These are phyloP conservation scores for Holothuria scabra DNA, from an alignment of 53 echinoderm and acorn worm genomes.

Conservation along the genomic window DNA sequence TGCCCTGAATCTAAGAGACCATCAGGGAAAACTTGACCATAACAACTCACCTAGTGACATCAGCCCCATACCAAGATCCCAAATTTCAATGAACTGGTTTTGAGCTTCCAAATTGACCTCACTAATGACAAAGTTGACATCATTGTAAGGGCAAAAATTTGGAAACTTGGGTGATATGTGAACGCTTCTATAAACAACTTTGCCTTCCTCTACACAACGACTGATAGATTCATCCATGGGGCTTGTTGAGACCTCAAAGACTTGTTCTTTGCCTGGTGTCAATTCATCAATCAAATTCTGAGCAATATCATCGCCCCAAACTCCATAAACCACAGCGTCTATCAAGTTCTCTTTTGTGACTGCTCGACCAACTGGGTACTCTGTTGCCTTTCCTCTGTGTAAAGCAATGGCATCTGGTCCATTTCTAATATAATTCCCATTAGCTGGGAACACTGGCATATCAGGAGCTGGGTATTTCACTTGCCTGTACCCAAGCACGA, in stretches of 20 bases:
- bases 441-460: constrained; percentile 58
- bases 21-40: background rate
- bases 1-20: background rate
- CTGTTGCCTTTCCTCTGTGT: constrained; percentile 49
- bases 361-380: constrained; percentile 36
- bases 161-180: constrained; percentile 79
- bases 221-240: constrained; percentile 79
- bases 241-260: constrained; percentile 55
- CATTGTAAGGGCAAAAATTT: constrained; percentile 76
- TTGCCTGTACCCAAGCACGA: constrained; percentile 76
- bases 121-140: constrained; percentile 75
- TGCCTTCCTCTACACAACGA: constrained; percentile 63
- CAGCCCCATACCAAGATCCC: constrained; percentile 89
- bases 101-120: constrained; percentile 69
- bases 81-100: constrained; percentile 87
- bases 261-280: constrained; percentile 53
- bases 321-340: constrained; percentile 67
- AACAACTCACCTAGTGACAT: constrained; percentile 71
- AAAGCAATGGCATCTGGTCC: constrained; percentile 71
- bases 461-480: constrained; percentile 73
- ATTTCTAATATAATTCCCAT: constrained; percentile 57
- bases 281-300: constrained; percentile 63
- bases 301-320: background rate
- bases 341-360: constrained; percentile 54
- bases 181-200: constrained; percentile 54